phyloP scores from a whole-genome alignment of 2,888 invertebrate genomes.

The Nesidiocoris tenuis region DNA sequence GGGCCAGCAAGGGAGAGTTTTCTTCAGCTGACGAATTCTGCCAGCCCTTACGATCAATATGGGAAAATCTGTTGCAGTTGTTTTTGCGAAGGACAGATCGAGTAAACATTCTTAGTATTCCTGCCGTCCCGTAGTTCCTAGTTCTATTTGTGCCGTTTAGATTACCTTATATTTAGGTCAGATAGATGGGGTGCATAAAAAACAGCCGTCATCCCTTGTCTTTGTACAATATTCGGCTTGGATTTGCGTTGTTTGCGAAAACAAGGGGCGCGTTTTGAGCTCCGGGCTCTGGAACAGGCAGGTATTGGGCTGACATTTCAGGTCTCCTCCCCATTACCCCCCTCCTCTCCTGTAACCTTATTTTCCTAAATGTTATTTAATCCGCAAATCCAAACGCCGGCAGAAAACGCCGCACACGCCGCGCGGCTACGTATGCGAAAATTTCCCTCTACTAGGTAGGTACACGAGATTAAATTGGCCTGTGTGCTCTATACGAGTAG shows the following conservation, averaged over 20 bases:
- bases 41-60: too few species aligned
- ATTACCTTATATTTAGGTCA: slow-evolving; percentile 15
- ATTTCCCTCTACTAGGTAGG: too few species aligned
- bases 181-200: slow-evolving; percentile 28
- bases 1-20: too few species aligned
- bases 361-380: slow-evolving; percentile 43
- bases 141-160: slow-evolving; percentile 13
- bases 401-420: too few species aligned
- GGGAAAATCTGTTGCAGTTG: not conserved
- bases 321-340: slow-evolving; percentile 18
- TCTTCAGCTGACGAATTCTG: too few species aligned
- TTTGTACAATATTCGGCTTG: slow-evolving; percentile 29
- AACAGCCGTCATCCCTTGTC: not conserved
- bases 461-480: too few species aligned
- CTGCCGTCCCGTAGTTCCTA: not conserved
- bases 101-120: not conserved
- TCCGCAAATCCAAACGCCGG: slow-evolving; percentile 39
- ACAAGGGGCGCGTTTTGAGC: slow-evolving; percentile 18
- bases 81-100: not conserved
- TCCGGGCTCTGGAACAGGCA: slow-evolving; percentile 11
- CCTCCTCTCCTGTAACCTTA: slow-evolving; percentile 41
- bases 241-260: slow-evolving; percentile 40
- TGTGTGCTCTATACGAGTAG: too few species aligned
- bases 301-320: slow-evolving; percentile 41
- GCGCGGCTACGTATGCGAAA: too few species aligned